Base-by-base conservation (phyloP, 2,797 vertebrate genomes). In the Cercopithecus diana region DNA sequence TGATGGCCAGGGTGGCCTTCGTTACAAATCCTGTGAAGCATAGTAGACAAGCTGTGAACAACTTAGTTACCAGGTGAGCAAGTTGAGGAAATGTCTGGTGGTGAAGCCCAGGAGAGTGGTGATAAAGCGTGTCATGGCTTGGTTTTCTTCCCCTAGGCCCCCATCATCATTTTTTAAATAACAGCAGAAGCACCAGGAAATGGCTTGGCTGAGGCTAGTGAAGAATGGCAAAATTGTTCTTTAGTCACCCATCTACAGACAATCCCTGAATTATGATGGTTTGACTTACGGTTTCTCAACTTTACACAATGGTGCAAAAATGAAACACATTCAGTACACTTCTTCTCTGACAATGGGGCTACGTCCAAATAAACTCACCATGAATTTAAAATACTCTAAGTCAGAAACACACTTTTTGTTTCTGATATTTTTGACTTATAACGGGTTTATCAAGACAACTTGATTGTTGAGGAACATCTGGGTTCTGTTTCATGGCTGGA, bases 31-130 rank as follows among this genome's bases (percentile, higher is more conserved):
- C 89, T 55, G 80, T 17, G 50, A 97, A 96, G 22, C 83, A 93
- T 17, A 90, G 26, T 11, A 84, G 75, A 89, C 88, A 97, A 90
- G 58, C n/a, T 11, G 0, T 80, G 80, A 97, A 95, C 26, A 88
- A 26, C 73, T 92, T 93, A 28, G 41, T 95, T 55, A 93, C 52
- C 43, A 50, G 43, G 33, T 81, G 67, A 98, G 91, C 61, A 94
- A 88, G 33, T 95, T 87, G 89, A 95, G 58, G 76, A 96, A 97
- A 30, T 48, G 4, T 30, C 97, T 97, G 87, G 90, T 57, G 70
- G 19, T 57, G 93, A 43, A 82, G 45, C 45, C 94, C 75, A 97
- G 41, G 19, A 76, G 33, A 52, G 4, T 88, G 93, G 92, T 95
- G 48, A 58, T 90, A 88, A 76, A 67, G n/a, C 64, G 75, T 79